These are phyloP conservation scores for Leptodactylus fuscus DNA, from an alignment of 2,113 vertebrate species.

Conservation along the genomic window DNA sequence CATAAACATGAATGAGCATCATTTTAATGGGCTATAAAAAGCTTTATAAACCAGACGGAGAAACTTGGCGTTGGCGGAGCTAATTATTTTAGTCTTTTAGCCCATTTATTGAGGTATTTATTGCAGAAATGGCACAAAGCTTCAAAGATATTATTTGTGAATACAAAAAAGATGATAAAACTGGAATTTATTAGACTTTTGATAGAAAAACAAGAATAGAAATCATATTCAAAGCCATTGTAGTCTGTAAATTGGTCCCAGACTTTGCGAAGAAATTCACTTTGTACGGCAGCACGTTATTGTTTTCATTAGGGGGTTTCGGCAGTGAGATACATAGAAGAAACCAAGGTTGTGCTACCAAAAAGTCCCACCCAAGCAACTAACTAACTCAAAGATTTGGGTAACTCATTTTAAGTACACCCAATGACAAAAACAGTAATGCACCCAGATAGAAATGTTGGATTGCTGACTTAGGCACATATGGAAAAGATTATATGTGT, in stretches of 20 bases:
- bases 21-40: not conserved
- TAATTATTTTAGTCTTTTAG: not conserved
- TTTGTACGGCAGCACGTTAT: not conserved
- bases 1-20: slow-evolving; percentile 5
- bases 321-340: not conserved
- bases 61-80: not conserved
- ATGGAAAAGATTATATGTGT: too few relatives aligned
- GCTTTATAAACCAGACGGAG: not conserved
- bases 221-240: not conserved
- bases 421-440: too few relatives aligned
- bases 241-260: not conserved
- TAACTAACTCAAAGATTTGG: too few relatives aligned
- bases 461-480: too few relatives aligned
- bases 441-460: too few relatives aligned
- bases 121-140: not conserved
- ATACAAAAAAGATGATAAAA: not conserved
- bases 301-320: not conserved
- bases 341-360: not conserved
- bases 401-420: too few relatives aligned
- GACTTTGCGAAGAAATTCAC: not conserved
- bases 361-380: too few relatives aligned
- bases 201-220: not conserved
- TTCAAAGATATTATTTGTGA: slow-evolving; percentile 3
- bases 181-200: not conserved
- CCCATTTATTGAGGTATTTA: slow-evolving; percentile 4